A percentile compares a stretch with the other conserved stretches of the same genome.
These are phyloP conservation scores for Oncorhynchus keta DNA, from an alignment of 2,113 vertebrate species.

Conservation along the genomic window DNA sequence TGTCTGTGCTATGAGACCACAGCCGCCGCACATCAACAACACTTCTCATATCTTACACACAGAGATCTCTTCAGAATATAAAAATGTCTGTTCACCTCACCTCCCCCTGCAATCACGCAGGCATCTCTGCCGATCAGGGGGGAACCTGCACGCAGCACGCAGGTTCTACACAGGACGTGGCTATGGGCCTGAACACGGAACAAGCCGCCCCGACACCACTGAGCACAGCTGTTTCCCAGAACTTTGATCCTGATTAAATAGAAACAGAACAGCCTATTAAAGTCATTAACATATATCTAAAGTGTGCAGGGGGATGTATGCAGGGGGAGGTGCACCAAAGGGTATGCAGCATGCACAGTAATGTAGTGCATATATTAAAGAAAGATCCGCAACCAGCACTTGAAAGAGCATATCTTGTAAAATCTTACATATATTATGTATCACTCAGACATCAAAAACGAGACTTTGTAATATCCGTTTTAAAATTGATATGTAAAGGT, in stretches of 20 bases:
- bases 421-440: slow-evolving; percentile 75
- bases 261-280: slow-evolving; percentile 73
- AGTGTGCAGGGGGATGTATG: not conserved
- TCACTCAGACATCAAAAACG: slow-evolving; percentile 71
- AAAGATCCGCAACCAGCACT: slow-evolving; percentile 63
- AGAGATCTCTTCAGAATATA: slow-evolving; percentile 49
- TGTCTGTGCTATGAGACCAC: slow-evolving; percentile 48
- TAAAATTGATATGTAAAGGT: slow-evolving; percentile 71
- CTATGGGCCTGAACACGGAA: slow-evolving; percentile 43
- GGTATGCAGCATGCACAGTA: slow-evolving; percentile 51
- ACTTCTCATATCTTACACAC: slow-evolving; percentile 54
- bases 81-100: slow-evolving; percentile 53
- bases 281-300: slow-evolving; percentile 72
- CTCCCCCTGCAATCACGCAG: slow-evolving; percentile 39
- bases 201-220: slow-evolving; percentile 50
- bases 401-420: slow-evolving; percentile 75
- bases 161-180: slow-evolving; percentile 18
- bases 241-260: slow-evolving; percentile 71
- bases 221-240: slow-evolving; percentile 57
- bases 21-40: slow-evolving; percentile 43
- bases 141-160: slow-evolving; percentile 6
- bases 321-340: slow-evolving; percentile 22
- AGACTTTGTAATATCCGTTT: slow-evolving; percentile 71
- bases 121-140: slow-evolving; percentile 14
- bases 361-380: slow-evolving; percentile 69